These are phyloP conservation scores for Meandrusa payeni DNA, from an alignment of 2,888 invertebrate genomes.

Conservation along the genomic window DNA sequence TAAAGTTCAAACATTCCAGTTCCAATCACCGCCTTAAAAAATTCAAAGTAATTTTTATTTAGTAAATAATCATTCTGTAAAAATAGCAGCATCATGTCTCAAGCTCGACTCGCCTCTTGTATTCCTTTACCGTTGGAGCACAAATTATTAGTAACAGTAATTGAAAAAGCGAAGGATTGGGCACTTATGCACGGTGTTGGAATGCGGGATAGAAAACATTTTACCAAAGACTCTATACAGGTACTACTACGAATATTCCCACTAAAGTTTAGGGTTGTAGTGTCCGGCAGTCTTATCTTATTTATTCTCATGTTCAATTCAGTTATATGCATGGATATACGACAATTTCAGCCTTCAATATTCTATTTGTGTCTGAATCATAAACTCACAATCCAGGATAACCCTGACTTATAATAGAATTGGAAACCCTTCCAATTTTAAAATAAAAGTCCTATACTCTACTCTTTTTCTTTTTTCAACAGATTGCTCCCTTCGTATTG, in stretches of 20 bases:
- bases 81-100: constrained; percentile 51
- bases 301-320: too few relatives aligned
- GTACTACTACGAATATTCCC: constrained; percentile 41
- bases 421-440: too few relatives aligned
- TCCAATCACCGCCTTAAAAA: not conserved
- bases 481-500: constrained; percentile 90
- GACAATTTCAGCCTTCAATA: too few relatives aligned
- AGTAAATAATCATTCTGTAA: too few relatives aligned
- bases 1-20: not conserved
- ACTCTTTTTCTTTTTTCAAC: too few relatives aligned
- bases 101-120: constrained; percentile 77
- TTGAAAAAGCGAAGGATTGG: constrained; percentile 90
- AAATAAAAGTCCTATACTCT: too few relatives aligned
- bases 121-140: constrained; percentile 84
- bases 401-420: too few relatives aligned
- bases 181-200: constrained; percentile 91
- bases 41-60: not conserved
- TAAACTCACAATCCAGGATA: too few relatives aligned
- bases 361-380: too few relatives aligned
- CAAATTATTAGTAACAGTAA: constrained; percentile 82
- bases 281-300: too few relatives aligned
- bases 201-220: constrained; percentile 86
- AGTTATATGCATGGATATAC: too few relatives aligned
- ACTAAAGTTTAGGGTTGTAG: too few relatives aligned
- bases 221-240: constrained; percentile 84